Evolutionary conservation across 2,113 vertebrate genomes (phyloP).

Genomic region (Arvicanthis niloticus): DNA sequence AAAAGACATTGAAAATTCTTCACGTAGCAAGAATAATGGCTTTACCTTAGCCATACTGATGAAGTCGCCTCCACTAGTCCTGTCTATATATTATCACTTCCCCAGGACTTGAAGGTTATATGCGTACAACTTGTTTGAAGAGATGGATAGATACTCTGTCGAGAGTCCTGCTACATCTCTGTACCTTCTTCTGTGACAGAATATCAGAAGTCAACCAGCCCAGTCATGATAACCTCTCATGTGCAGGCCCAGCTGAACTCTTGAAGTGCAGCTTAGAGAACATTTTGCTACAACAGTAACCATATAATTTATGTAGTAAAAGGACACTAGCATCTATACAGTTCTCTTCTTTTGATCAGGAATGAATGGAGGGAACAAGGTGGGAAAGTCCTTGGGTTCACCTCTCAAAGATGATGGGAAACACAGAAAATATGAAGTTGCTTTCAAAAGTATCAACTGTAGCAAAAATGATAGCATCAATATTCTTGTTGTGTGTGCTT

Average conservation of each 20-base stretch:
- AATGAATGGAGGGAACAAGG: neutral
- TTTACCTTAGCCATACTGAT: neutral
- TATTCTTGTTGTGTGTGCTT: neutral
- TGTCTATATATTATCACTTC: neutral
- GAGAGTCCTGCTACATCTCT: no score
- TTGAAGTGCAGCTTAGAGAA: neutral
- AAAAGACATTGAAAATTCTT: neutral
- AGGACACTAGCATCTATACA: neutral
- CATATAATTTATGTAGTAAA: neutral
- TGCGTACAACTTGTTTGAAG: neutral
- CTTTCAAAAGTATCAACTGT: neutral
- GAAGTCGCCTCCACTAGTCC: no score
- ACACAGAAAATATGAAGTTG: neutral
- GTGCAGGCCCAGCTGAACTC: neutral
- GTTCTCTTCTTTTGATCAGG: neutral
- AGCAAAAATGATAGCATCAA: neutral
- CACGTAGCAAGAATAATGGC: neutral
- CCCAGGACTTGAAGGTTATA: neutral
- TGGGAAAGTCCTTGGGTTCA: neutral
- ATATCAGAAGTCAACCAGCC: neutral
- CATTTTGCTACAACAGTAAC: neutral
- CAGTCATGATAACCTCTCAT: neutral
- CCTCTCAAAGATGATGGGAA: neutral
- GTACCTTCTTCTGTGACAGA: neutral
- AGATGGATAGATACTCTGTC: neutral